Percentiles rank a stretch among this genome's conserved stretches.
phyloP scores from a whole-genome alignment of 1,140 invertebrate species.

The Drosophila ananassae region DNA sequence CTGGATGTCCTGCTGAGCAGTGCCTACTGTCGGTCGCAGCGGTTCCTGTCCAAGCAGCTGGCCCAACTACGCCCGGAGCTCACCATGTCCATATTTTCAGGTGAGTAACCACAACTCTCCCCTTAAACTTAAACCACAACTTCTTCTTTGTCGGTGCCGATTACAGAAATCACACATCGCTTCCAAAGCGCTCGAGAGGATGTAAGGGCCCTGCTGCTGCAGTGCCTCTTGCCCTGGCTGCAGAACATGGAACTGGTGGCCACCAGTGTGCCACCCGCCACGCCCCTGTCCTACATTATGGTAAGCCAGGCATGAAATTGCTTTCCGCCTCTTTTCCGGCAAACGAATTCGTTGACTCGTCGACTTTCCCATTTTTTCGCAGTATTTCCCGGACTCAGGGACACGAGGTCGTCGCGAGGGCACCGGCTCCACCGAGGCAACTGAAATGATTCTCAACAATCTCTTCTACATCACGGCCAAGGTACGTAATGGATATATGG shows the following conservation, averaged over 20 bases:
- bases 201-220: conserved; percentile 94
- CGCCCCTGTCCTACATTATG: conserved; percentile 92
- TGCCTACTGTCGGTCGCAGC: conserved; percentile 95
- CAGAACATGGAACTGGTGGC: conserved; percentile 99
- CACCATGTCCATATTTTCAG: conserved; percentile 99
- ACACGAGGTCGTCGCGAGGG: conserved; percentile 91
- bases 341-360: neutral
- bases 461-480: conserved; percentile 99
- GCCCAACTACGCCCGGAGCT: conserved; percentile 97
- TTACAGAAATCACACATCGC: conserved; percentile 96
- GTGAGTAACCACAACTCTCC: conserved; percentile 85
- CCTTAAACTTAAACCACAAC: no score
- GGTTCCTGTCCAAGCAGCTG: conserved; percentile 95
- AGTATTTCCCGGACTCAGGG: conserved; percentile 91
- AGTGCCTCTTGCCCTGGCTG: conserved; percentile 98
- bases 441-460: conserved; percentile 99
- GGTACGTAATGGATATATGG: conserved; percentile 85
- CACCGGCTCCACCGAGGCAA: conserved; percentile 99
- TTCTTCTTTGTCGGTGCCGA: neutral
- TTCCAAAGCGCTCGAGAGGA: conserved; percentile 97
- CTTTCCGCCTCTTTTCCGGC: conserved; percentile 8
- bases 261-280: conserved; percentile 95
- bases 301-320: conserved; percentile 84
- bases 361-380: conserved; percentile 27
- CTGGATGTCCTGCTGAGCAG: conserved; percentile 93